Conservation (phyloP, 2,113 vertebrate species). For the Prunella fulvescens region DNA sequence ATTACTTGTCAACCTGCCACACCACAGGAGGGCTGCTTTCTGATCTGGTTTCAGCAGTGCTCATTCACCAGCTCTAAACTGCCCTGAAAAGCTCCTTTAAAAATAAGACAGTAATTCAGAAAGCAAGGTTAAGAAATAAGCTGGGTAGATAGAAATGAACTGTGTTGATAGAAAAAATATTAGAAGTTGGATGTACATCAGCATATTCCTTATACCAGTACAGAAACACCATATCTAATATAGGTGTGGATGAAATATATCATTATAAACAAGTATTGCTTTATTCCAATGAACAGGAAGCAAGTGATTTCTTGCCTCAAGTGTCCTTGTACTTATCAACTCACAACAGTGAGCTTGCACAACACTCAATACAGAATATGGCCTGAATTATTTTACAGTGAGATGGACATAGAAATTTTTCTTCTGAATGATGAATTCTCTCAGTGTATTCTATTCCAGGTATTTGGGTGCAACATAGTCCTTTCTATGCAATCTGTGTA, state of each 20-base stretch:
- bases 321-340: not conserved
- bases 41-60: not conserved
- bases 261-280: not conserved
- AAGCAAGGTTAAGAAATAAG: not conserved
- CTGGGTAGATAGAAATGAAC: not conserved
- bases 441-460: not conserved
- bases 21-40: not conserved
- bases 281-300: not conserved
- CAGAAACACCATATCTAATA: not conserved
- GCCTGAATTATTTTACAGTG: not conserved
- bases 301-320: not conserved
- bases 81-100: not conserved
- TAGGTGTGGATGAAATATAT: not conserved
- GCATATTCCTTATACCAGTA: not conserved
- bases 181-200: not conserved
- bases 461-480: not conserved
- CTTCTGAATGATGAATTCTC: not conserved
- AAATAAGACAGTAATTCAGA: not conserved
- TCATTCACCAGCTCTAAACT: slow-evolving; percentile 12
- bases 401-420: not conserved
- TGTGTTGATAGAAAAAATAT: not conserved
- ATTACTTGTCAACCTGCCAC: not conserved
- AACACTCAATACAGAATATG: not conserved
- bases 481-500: not conserved
- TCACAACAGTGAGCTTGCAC: not conserved